phyloP scores from a whole-genome alignment of 2,113 vertebrate species.

The Galemys pyrenaicus region DNA sequence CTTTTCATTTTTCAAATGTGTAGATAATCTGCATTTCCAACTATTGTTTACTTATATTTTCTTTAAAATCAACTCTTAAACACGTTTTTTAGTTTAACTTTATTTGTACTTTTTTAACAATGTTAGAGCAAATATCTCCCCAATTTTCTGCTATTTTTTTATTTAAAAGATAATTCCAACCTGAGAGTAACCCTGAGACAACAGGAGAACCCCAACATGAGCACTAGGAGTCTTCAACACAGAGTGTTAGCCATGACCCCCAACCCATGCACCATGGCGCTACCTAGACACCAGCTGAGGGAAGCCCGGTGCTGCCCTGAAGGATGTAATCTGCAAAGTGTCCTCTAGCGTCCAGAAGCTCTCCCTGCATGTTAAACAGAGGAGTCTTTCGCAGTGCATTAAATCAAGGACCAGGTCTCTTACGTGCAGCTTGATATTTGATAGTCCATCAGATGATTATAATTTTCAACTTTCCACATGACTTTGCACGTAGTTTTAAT shows the following conservation, averaged over 20 bases:
- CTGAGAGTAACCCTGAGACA: neutral
- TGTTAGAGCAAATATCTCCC: too few relatives aligned
- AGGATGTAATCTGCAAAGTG: neutral
- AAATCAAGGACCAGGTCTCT: neutral
- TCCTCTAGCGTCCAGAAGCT: constrained; percentile 38
- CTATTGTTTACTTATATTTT: neutral
- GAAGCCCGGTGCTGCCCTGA: neutral
- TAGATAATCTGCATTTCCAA: neutral
- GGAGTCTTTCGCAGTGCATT: neutral
- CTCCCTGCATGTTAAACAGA: constrained; percentile 7
- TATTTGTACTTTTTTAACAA: too few relatives aligned
- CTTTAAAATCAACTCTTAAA: too few relatives aligned
- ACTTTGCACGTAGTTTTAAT: constrained; percentile 13
- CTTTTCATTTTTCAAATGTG: neutral
- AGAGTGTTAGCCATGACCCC: neutral
- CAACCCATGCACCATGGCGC: neutral
- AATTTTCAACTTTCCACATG: neutral
- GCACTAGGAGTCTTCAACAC: neutral
- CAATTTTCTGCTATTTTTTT: too few relatives aligned
- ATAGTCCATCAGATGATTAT: neutral
- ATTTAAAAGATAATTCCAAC: neutral
- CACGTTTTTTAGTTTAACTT: too few relatives aligned
- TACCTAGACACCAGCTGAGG: neutral
- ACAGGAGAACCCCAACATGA: neutral
- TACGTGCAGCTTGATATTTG: neutral